Evolutionary conservation across 2,113 vertebrate species (phyloP), one percentile per base, ranked within the genome.

Genomic region (Coptodon bakossiorum): DNA sequence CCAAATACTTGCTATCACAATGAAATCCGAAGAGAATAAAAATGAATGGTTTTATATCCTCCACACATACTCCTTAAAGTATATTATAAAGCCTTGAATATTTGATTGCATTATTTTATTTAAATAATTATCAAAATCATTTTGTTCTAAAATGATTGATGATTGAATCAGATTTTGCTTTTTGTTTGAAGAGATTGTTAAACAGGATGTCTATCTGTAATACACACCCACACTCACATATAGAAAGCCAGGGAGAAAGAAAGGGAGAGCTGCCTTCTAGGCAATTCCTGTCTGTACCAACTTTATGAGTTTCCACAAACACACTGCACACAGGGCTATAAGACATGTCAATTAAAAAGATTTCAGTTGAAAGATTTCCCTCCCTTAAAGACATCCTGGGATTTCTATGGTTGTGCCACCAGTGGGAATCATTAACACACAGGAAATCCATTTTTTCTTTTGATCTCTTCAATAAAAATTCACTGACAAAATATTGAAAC

Each of bases 301-400:
- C 38, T 63, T 83, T 78, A 87, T 86, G 63, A 83, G 59, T 29
- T 53, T 89, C 27, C 56, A 59, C 36, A 36, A 81, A 36, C 73
- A 73, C 85, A 82, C 38, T 16, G 3, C 36, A 61, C 84, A 73
- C 11, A 19, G 38, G 38, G 22, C 88, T 73, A 53, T 84, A 86
- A 76, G 88, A 85, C 85, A 86, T 82, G 80, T 91, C 86, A 88
- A 91, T 90, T 90, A 90, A 82, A 81, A 82, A 31, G 57, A 85
- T 88, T 85, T 91, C 82, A 87, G 81, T n/a, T 40, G 57, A 84
- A 82, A 88, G 54, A 83, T 71, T 87, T 63, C 78, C 31, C 66
- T 85, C 31, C 66, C 57, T 85, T 73, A 11, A 88, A 68, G 38
- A 87, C 61, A 88, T 83, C 57, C 61, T 86, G 85, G 71, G 82